Percentiles rank a stretch among this genome's conserved stretches.
These are phyloP conservation scores for Heterocephalus glaber DNA, from an alignment of 2,113 vertebrate species.

Conservation along the genomic window DNA sequence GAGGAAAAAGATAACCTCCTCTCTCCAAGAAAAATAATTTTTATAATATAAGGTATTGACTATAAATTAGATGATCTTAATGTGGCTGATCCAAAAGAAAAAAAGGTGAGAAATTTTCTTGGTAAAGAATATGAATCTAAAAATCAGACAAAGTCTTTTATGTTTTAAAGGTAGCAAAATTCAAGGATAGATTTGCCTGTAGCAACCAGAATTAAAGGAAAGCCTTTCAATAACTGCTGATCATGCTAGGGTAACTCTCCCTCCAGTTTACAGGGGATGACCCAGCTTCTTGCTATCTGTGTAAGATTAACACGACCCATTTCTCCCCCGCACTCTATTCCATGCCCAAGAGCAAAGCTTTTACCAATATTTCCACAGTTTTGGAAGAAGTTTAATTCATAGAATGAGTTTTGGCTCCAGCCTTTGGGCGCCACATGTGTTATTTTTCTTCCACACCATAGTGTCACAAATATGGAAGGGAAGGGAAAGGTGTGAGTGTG, in stretches of 20 bases:
- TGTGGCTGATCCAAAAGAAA: neutral
- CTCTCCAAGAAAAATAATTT: neutral
- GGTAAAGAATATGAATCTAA: neutral
- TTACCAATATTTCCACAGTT: neutral
- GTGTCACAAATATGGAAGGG: neutral
- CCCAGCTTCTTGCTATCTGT: neutral
- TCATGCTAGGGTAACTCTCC: neutral
- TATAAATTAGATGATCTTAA: neutral
- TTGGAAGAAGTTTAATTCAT: neutral
- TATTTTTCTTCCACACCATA: neutral
- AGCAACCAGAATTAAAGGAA: neutral
- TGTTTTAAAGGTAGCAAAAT: neutral
- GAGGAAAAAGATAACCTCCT: neutral
- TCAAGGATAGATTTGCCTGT: neutral
- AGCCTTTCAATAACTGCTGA: neutral
- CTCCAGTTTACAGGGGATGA: neutral
- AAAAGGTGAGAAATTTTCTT: neutral
- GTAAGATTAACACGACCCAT: too few species aligned
- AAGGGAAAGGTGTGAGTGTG: fast-evolving
- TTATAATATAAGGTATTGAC: neutral
- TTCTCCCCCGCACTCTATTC: fast-evolving
- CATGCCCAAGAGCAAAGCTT: neutral
- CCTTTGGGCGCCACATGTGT: neutral
- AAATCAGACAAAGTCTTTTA: neutral
- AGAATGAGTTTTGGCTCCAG: neutral